Base-by-base conservation (phyloP, 2,888 invertebrate genomes). In the Drosophila siamana region DNA sequence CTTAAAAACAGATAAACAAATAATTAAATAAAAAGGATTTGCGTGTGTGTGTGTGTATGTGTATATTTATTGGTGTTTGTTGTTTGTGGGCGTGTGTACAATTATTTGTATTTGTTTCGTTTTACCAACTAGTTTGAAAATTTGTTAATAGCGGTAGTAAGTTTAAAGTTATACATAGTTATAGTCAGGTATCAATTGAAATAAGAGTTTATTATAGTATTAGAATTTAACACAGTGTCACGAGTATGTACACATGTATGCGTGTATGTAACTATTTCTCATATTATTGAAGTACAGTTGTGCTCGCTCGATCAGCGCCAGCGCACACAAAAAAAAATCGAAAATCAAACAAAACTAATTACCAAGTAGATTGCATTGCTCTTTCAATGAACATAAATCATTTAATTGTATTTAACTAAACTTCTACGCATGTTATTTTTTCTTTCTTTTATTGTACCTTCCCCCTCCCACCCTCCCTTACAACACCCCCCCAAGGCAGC, bases 181-280 rank as follows among this genome's bases (percentile, higher is more conserved):
- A 72, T 80, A 86, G 84, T 86, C 83, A 83, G 83, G 83, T 83
- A 86, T 83, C 83, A 86, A 84, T 86, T 81, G 77, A 83, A 83
- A 78, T 80, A 63, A 80, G 69, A 76, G 62, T 64, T 68, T 36
- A 13, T 68, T 36, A 13, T 78, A 60, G 63, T 74, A 60, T 66
- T 69, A 77, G 59, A 71, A 74, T 43, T 81, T 77, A 80, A 80
- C 83, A 83, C 83, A 80, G 77, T 55, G 60, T 51, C 61, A 65
- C 33, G 65, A 28, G 52, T 41, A 24, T 26, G 59, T 70, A 67
- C 61, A 41, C 57, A 69, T 55, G 59, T 40, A 44, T 11, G 36
- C 16, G 13, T 19, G n/a, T 33, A 11, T 16, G 15, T 26, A 47
- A 19, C 30, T 51, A 70, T 13, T 28, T 26, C 52, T 26, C 52